Evolutionary conservation across 2,113 vertebrate genomes (phyloP).

Genomic region (Willisornis vidua): DNA sequence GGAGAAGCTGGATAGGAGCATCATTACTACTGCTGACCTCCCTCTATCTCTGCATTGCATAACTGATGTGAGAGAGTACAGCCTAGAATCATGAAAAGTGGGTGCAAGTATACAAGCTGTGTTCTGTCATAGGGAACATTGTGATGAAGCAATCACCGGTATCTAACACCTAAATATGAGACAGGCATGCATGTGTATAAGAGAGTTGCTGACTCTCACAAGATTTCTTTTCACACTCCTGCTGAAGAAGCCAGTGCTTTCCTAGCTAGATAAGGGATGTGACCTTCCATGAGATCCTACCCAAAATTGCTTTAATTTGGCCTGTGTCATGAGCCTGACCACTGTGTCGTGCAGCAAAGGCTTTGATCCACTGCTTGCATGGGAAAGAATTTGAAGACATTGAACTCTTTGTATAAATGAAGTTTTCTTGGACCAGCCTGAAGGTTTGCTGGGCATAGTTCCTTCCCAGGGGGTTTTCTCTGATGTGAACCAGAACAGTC

Average conservation of each 20-base stretch:
- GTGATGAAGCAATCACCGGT: background rate
- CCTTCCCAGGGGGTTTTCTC: constrained; percentile 26
- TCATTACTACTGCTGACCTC: background rate
- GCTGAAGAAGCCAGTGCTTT: background rate
- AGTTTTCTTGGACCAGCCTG: constrained; percentile 55
- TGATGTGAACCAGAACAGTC: constrained; percentile 58
- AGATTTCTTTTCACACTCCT: background rate
- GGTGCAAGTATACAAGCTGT: background rate
- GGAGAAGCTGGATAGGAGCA: background rate
- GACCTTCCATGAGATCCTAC: background rate
- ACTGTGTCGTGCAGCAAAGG: background rate
- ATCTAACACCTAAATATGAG: background rate
- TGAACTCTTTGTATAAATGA: constrained; percentile 33
- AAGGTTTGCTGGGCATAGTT: constrained; percentile 35
- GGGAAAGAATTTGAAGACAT: constrained; percentile 53
- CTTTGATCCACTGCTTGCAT: constrained; percentile 53
- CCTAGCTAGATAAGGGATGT: background rate
- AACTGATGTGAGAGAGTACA: background rate
- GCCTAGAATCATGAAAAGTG: background rate
- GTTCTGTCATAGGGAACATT: background rate
- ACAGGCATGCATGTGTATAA: accelerated
- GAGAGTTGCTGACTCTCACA: background rate
- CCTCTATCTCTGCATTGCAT: background rate
- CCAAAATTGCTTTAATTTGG: constrained; percentile 13
- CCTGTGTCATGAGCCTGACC: background rate